phyloP scores from a whole-genome alignment of 1,140 invertebrate genomes.

The Mactra quadrangularis region DNA sequence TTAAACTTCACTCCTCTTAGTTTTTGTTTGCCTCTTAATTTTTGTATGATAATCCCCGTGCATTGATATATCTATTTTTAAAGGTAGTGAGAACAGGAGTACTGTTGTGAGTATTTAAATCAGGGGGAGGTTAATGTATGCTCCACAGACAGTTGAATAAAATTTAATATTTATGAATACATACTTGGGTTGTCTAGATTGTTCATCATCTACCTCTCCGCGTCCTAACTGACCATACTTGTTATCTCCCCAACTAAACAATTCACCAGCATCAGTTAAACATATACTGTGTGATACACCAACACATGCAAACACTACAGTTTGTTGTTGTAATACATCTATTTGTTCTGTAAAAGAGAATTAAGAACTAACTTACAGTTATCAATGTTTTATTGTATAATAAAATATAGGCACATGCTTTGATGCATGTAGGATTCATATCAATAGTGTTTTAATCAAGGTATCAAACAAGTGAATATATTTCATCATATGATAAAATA shows the following conservation, averaged over 20 bases:
- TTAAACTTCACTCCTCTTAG: too few relatives aligned
- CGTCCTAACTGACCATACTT: slow-evolving; percentile 92
- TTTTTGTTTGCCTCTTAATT: too few relatives aligned
- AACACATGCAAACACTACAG: slow-evolving; percentile 89
- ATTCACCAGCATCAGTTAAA: slow-evolving; percentile 93
- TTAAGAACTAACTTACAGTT: background rate
- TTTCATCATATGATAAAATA: background rate
- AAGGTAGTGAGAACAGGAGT: too few relatives aligned
- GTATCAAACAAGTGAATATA: background rate
- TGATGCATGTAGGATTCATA: background rate
- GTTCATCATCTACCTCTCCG: slow-evolving; percentile 65
- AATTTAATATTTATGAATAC: too few relatives aligned
- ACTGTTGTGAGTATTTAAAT: too few relatives aligned
- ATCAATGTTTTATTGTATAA: too few relatives aligned
- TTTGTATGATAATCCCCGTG: too few relatives aligned
- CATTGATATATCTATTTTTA: too few relatives aligned
- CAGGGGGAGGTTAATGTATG: too few relatives aligned
- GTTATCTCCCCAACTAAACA: slow-evolving; percentile 95
- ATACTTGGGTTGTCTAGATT: slow-evolving; percentile 73
- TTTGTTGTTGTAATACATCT: slow-evolving; percentile 88
- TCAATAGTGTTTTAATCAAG: background rate
- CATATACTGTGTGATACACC: slow-evolving; percentile 92
- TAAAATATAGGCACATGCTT: too few relatives aligned
- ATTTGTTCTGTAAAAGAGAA: slow-evolving; percentile 87
- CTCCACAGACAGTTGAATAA: too few relatives aligned